Evolutionary conservation across 2,797 vertebrate genomes (phyloP).

Genomic region (Yasuhikotakia modesta): DNA sequence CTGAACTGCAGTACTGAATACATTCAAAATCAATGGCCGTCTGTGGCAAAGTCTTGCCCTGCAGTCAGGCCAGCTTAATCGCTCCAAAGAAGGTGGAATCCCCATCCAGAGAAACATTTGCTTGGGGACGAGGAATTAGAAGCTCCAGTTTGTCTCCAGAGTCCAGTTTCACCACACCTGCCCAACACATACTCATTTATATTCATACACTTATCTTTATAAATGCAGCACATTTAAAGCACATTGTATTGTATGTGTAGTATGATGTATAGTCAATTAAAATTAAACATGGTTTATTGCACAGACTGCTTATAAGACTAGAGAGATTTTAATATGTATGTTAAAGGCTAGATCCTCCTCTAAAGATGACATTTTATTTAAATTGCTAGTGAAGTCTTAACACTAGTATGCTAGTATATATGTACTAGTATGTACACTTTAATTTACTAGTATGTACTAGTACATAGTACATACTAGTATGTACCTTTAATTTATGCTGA

Average conservation of each 20-base stretch:
- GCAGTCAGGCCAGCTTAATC: conserved; percentile 84
- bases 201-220: not conserved
- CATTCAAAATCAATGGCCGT: not conserved
- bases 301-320: not conserved
- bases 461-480: too few species aligned
- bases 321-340: too few species aligned
- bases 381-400: too few species aligned
- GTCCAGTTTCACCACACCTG: conserved; percentile 93
- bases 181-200: conserved; percentile 22
- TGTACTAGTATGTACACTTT: too few species aligned
- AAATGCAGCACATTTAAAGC: too few species aligned
- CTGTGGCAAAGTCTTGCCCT: conserved; percentile 1
- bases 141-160: conserved; percentile 89
- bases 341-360: too few species aligned
- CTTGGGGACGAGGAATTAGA: conserved; percentile 84
- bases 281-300: too few species aligned
- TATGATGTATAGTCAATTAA: too few species aligned
- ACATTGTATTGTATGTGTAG: not conserved
- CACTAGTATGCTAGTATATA: too few species aligned
- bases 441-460: too few species aligned
- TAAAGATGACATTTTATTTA: too few species aligned
- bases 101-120: conserved; percentile 87
- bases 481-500: too few species aligned
- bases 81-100: conserved; percentile 93
- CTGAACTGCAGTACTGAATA: not conserved